These are phyloP conservation scores for Lottia gigantea DNA, from an alignment of 2,888 invertebrate genomes.

Conservation along the genomic window DNA sequence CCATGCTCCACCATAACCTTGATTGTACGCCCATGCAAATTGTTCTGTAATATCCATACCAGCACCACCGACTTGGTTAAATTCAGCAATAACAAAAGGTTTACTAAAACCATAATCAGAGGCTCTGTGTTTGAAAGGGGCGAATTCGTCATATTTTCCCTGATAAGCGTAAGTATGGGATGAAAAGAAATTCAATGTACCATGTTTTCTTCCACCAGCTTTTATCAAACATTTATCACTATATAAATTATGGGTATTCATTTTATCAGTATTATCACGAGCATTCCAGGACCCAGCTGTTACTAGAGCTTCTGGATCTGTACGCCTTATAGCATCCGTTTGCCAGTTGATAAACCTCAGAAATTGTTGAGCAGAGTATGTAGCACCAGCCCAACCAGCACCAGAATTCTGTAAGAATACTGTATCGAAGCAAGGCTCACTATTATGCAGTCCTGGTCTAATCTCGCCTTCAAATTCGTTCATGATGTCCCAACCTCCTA, in stretches of 20 bases:
- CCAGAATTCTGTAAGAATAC: slow-evolving; percentile 41
- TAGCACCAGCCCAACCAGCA: slow-evolving; percentile 51
- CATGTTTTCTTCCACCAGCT: slow-evolving; percentile 39
- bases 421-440: slow-evolving; percentile 50
- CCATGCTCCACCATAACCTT: slow-evolving; percentile 32
- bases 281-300: slow-evolving; percentile 44
- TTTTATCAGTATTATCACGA: slow-evolving; percentile 34
- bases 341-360: slow-evolving; percentile 53
- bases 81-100: slow-evolving; percentile 32
- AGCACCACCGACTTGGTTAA: slow-evolving; percentile 25
- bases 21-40: slow-evolving; percentile 26
- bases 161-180: slow-evolving; percentile 43
- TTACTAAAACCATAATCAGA: slow-evolving; percentile 24
- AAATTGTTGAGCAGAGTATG: slow-evolving; percentile 42
- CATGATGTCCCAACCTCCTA: slow-evolving; percentile 59
- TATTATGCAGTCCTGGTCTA: slow-evolving; percentile 32
- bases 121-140: slow-evolving; percentile 33
- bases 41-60: slow-evolving; percentile 26
- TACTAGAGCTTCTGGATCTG: slow-evolving; percentile 38
- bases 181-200: slow-evolving; percentile 41
- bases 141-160: slow-evolving; percentile 27
- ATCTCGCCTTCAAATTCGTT: slow-evolving; percentile 58
- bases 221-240: slow-evolving; percentile 39
- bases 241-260: slow-evolving; percentile 39
- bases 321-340: slow-evolving; percentile 37